phyloP scores from a whole-genome alignment of 1,140 invertebrate species.

The Dinothrombium tinctorium region DNA sequence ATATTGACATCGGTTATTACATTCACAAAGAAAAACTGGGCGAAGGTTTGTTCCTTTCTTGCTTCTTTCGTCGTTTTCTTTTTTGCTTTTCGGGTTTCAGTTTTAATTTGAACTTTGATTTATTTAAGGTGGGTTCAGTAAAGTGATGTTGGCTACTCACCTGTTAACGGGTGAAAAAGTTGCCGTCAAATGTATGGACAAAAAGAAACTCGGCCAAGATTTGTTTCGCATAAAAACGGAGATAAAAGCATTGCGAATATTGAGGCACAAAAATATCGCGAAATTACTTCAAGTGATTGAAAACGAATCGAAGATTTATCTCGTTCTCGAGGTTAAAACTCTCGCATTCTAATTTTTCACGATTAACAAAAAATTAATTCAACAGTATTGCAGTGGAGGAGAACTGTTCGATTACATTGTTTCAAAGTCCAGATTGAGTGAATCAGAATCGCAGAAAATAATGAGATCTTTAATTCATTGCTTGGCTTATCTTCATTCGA shows the following conservation, averaged over 20 bases:
- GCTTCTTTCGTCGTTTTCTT: neutral
- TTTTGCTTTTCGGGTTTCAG: no score
- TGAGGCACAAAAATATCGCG: slow-evolving; percentile 58
- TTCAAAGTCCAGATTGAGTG: slow-evolving; percentile 37
- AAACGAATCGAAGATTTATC: slow-evolving; percentile 39
- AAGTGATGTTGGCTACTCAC: slow-evolving; percentile 54
- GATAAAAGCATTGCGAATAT: slow-evolving; percentile 48
- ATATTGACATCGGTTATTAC: slow-evolving; percentile 11
- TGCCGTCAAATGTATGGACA: slow-evolving; percentile 68
- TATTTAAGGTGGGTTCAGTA: slow-evolving; percentile 40
- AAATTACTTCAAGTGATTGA: slow-evolving; percentile 59
- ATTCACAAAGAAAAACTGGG: slow-evolving; percentile 10
- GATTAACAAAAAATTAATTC: no score
- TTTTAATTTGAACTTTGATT: no score
- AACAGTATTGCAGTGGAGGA: slow-evolving; percentile 47
- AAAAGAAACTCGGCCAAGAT: slow-evolving; percentile 45
- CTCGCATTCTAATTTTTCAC: no score
- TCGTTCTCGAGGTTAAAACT: slow-evolving; percentile 38
- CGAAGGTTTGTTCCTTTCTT: slow-evolving; percentile 6
- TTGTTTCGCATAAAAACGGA: slow-evolving; percentile 49
- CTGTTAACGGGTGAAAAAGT: slow-evolving; percentile 50
- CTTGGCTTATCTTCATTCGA: slow-evolving; percentile 44
- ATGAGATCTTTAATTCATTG: slow-evolving; percentile 29
- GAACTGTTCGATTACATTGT: slow-evolving; percentile 68
- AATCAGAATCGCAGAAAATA: slow-evolving; percentile 47